Conservation (phyloP, 2,888 invertebrate genomes). For the Cerceris ruficornis region DNA sequence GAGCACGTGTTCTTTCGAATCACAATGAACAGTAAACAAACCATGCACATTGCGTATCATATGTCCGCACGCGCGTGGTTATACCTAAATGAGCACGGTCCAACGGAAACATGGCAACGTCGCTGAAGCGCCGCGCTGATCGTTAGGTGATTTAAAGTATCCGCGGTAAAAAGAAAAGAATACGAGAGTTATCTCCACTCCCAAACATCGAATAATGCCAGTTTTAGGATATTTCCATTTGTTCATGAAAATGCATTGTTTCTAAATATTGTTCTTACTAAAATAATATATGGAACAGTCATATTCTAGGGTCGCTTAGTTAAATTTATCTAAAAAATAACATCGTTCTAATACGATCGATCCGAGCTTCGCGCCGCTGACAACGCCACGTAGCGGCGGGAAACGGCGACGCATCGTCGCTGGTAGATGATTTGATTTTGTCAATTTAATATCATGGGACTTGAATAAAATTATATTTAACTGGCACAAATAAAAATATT, state of each 20-base stretch:
- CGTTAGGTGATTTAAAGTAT: conserved; percentile 79
- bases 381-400: conserved; percentile 54
- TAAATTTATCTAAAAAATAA: conserved; percentile 75
- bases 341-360: conserved; percentile 71
- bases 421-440: conserved; percentile 54
- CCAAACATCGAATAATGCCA: conserved; percentile 40
- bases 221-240: conserved; percentile 24
- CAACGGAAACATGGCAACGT: conserved; percentile 69
- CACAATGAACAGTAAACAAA: conserved; percentile 56
- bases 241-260: conserved; percentile 6
- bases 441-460: conserved; percentile 14
- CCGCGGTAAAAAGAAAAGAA: conserved; percentile 81
- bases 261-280: background rate
- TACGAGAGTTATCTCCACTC: conserved; percentile 59
- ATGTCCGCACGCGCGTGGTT: conserved; percentile 37
- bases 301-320: conserved; percentile 43
- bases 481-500: background rate
- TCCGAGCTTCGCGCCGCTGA: conserved; percentile 70
- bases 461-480: conserved; percentile 2
- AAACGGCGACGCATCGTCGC: background rate
- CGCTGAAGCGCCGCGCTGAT: conserved; percentile 75
- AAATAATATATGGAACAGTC: conserved; percentile 48
- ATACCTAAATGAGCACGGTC: conserved; percentile 29
- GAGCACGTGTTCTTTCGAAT: conserved; percentile 53
- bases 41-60: conserved; percentile 48